A percentile compares a stretch with the other conserved stretches of the same genome.
Evolutionary conservation across 2,113 vertebrate genomes (phyloP).

Genomic region (Chamaetylas fuelleborni): DNA sequence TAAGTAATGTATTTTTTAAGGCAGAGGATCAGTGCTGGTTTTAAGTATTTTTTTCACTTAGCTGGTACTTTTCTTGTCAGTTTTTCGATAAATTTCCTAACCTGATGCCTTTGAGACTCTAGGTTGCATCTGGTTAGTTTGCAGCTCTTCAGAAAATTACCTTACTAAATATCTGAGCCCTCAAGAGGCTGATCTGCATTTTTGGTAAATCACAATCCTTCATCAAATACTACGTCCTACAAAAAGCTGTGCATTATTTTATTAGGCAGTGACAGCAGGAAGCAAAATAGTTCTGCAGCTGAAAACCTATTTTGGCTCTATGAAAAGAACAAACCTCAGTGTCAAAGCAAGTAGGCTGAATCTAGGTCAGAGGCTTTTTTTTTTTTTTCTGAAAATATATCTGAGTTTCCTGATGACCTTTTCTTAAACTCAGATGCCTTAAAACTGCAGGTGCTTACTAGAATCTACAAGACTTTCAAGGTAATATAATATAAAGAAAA

Average conservation of each 20-base stretch:
- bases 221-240: background rate
- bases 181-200: background rate
- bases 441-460: background rate
- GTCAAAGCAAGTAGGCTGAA: slow-evolving; percentile 1
- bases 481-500: background rate
- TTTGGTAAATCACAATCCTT: background rate
- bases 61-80: background rate
- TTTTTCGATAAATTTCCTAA: background rate
- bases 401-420: background rate
- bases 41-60: background rate
- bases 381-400: background rate
- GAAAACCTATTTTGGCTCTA: background rate
- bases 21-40: background rate
- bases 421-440: background rate
- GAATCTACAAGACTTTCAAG: background rate
- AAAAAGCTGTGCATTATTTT: background rate
- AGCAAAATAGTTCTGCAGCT: background rate
- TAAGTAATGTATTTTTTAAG: background rate
- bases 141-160: background rate
- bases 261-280: slow-evolving; percentile 2
- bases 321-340: background rate
- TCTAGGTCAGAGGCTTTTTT: slow-evolving; percentile 13
- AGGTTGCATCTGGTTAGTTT: background rate
- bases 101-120: background rate
- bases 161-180: background rate